Evolutionary conservation across 2,797 vertebrate species (phyloP).

Genomic region (Leuciscus waleckii): DNA sequence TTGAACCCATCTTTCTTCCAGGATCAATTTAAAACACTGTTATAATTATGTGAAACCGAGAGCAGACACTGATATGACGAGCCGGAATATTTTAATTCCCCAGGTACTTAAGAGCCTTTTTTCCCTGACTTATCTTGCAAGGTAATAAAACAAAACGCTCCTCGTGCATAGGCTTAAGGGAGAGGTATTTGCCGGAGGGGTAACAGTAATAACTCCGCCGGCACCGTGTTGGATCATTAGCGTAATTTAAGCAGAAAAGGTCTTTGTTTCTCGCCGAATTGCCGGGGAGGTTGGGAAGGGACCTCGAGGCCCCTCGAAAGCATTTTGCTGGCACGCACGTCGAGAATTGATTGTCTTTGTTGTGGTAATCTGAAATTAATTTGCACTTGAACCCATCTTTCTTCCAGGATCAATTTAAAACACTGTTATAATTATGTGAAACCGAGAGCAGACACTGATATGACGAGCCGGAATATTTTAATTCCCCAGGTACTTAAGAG

Average conservation of each 20-base stretch:
- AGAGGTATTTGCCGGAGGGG: slow-evolving; percentile 96
- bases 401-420: slow-evolving; percentile 97
- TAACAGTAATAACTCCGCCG: slow-evolving; percentile 90
- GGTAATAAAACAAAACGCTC: slow-evolving; percentile 98
- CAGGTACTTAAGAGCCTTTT: slow-evolving; percentile 84
- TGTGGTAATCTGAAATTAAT: slow-evolving; percentile 99
- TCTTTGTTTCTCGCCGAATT: slow-evolving; percentile 83
- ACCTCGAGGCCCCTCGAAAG: slow-evolving; percentile 88
- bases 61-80: slow-evolving; percentile 91
- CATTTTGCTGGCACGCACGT: slow-evolving; percentile 89
- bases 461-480: slow-evolving; percentile 91
- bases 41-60: slow-evolving; percentile 93
- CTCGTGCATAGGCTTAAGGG: slow-evolving; percentile 87
- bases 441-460: slow-evolving; percentile 90
- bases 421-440: slow-evolving; percentile 91
- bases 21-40: slow-evolving; percentile 94
- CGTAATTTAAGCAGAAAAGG: slow-evolving; percentile 87
- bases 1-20: slow-evolving; percentile 99
- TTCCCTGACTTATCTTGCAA: slow-evolving; percentile 88
- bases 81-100: slow-evolving; percentile 93
- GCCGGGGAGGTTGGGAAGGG: slow-evolving; percentile 78
- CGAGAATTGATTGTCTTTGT: slow-evolving; percentile 96
- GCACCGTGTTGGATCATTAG: slow-evolving; percentile 83
- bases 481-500: slow-evolving; percentile 91
- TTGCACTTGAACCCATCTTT: slow-evolving; percentile 99